These are phyloP conservation scores for Labia minor DNA, from an alignment of 2,888 invertebrate species.

Conservation along the genomic window DNA sequence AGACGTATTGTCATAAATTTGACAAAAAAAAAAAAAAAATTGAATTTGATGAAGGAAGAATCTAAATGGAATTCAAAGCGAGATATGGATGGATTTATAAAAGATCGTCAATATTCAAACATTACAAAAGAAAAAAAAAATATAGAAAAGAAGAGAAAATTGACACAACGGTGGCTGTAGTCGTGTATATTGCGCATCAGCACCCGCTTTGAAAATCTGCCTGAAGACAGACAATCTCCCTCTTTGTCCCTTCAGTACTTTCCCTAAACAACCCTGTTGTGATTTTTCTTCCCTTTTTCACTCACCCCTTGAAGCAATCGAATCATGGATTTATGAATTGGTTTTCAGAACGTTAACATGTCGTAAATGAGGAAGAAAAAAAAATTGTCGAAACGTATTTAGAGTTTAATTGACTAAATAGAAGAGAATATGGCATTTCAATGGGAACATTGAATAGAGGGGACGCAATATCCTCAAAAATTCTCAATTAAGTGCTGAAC, in stretches of 20 bases:
- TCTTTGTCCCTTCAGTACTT: not conserved
- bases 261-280: constrained; percentile 13
- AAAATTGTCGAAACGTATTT: too few species aligned
- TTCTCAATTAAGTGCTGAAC: too few species aligned
- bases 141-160: not conserved
- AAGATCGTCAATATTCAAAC: constrained; percentile 5
- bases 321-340: constrained; percentile 4
- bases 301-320: not conserved
- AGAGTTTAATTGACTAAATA: too few species aligned
- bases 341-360: not conserved
- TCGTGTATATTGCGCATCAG: not conserved
- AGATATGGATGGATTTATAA: not conserved
- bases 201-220: not conserved
- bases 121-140: not conserved
- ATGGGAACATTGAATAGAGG: too few species aligned
- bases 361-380: not conserved
- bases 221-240: not conserved
- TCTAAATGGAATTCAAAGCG: too few species aligned
- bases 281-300: not conserved
- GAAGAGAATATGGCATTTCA: too few species aligned
- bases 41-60: too few species aligned
- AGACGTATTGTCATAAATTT: too few species aligned
- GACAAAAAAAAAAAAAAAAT: too few species aligned
- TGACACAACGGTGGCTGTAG: not conserved
- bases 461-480: too few species aligned